Evolutionary conservation across 2,797 vertebrate genomes (phyloP).

Genomic region (Thaleichthys pacificus): DNA sequence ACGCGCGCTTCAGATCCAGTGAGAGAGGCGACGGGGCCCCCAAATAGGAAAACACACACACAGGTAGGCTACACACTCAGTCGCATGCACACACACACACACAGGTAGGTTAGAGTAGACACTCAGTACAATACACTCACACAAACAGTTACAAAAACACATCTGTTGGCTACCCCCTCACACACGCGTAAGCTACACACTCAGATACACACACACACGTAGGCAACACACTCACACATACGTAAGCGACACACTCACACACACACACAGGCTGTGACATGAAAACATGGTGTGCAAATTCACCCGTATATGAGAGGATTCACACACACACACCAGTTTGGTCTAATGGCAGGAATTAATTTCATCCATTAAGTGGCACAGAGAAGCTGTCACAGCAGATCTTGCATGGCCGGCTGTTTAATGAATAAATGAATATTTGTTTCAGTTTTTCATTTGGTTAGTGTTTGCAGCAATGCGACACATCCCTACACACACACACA

Average conservation of each 20-base stretch:
- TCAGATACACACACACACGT: background rate
- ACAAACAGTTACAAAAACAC: background rate
- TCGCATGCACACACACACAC: background rate
- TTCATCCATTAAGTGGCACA: constrained; percentile 73
- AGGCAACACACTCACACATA: constrained; percentile 1
- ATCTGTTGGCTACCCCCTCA: constrained; percentile 9
- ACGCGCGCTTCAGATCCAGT: background rate
- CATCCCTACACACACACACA: constrained; percentile 26
- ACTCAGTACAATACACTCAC: background rate
- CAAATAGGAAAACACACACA: too few relatives aligned
- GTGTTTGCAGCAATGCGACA: constrained; percentile 49
- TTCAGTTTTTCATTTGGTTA: constrained; percentile 57
- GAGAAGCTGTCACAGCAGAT: constrained; percentile 72
- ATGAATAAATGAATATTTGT: constrained; percentile 85
- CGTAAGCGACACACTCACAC: too few relatives aligned
- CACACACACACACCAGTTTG: constrained; percentile 29
- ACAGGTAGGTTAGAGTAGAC: background rate
- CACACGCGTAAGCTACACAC: background rate
- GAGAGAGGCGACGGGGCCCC: too few relatives aligned
- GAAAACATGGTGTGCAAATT: too few relatives aligned
- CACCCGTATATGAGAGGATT: too few relatives aligned
- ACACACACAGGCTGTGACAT: too few relatives aligned
- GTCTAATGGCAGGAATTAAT: constrained; percentile 74
- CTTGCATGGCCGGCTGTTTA: constrained; percentile 69
- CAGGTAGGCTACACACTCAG: background rate